Evolutionary conservation across 2,797 vertebrate species (phyloP).

Genomic region (Ctenochaetus hawaiiensis): DNA sequence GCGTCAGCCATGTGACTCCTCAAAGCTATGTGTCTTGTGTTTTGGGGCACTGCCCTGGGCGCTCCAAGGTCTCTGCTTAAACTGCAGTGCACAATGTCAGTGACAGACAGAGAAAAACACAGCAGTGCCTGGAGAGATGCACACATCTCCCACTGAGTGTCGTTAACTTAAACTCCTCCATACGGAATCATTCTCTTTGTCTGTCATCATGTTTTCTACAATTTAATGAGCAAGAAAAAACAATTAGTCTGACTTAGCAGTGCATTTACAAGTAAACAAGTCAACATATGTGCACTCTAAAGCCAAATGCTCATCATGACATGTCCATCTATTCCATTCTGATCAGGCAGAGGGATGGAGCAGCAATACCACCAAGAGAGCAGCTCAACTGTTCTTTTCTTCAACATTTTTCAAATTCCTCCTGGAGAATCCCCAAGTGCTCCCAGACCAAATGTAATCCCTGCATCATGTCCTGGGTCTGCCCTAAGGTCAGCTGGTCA

Average conservation of each 20-base stretch:
- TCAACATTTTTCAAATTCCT: background rate
- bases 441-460: slow-evolving; percentile 7
- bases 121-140: slow-evolving; percentile 19
- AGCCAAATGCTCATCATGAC: background rate
- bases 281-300: background rate
- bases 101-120: slow-evolving; percentile 7
- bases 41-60: slow-evolving; percentile 33
- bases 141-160: slow-evolving; percentile 22
- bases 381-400: background rate
- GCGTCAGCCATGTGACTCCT: slow-evolving; percentile 29
- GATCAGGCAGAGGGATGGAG: background rate
- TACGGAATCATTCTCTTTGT: background rate
- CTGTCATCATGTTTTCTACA: background rate
- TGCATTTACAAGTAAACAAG: slow-evolving; percentile 12
- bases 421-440: background rate
- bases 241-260: background rate
- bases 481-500: slow-evolving; percentile 24
- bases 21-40: slow-evolving; percentile 21
- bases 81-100: slow-evolving; percentile 29
- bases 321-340: background rate
- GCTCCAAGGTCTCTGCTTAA: slow-evolving; percentile 19
- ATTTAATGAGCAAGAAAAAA: background rate
- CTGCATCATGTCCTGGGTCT: background rate
- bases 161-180: slow-evolving; percentile 25
- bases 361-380: background rate